Base-by-base conservation (phyloP, 2,113 vertebrate genomes). In the Myotis davidii region DNA sequence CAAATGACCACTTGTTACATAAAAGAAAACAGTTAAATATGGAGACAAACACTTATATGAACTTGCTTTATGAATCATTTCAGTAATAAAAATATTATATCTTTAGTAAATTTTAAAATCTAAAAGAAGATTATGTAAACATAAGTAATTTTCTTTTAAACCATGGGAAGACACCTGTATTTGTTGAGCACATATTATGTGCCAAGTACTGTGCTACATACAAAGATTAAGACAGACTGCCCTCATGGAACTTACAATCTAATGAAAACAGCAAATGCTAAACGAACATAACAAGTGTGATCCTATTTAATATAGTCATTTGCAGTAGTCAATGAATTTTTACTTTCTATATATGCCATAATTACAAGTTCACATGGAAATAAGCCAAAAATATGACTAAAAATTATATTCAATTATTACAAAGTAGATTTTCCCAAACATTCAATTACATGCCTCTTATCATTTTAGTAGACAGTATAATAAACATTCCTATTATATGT, bases 1-100 rank as follows among this genome's bases (percentile, higher is more conserved):
- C 18, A 89, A 45, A 81, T 32, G 64, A 37, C 10, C 2, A 87
- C 12, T 52, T 48, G 9, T 65, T n/a, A 90, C 13, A 90, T 76
- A n/a, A 64, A 81, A 82, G 21, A n/a, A 69, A 83, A 77, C 8
- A 64, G 25, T 21, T 70, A 93, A 95, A 74, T 45, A 88, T 23
- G 9, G 21, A 78, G 45, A 78, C 6, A 85, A 92, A 79, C 0
- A 76, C 18, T 50, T 90, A 32, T 50, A 90, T 20, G 6, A 42
- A 79, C 92, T 91, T n/a, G 11, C 50, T 77, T 90, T 56, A 91
- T 29, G 73, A 96, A 81, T 39, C 12, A 74, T 25, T 85, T 92
- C 45, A 76, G 9, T 77, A 85, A 78, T 79, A 87, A 90, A 88
- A 78, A 79, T 9, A 32, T 79, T 12, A 6, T 65, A 86, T 5